Evolutionary conservation across 2,888 invertebrate genomes (phyloP).

Genomic region (Eilema sororculum): DNA sequence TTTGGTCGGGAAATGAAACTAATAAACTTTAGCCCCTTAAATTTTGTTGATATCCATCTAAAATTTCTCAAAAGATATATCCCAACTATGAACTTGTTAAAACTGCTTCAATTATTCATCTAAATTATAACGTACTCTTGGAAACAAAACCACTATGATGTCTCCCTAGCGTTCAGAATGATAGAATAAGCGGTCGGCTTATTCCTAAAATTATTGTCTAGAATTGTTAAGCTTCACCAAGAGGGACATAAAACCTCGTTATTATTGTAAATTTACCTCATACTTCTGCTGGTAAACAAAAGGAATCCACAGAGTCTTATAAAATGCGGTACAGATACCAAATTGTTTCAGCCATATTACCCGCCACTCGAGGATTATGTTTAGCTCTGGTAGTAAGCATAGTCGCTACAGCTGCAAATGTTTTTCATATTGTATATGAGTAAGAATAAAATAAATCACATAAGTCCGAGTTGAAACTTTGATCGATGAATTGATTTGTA

Average conservation of each 20-base stretch:
- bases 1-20: slow-evolving; percentile 31
- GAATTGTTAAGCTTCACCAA: slow-evolving; percentile 31
- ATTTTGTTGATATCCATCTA: slow-evolving; percentile 9
- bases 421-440: neutral
- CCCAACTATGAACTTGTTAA: neutral
- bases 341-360: slow-evolving; percentile 74
- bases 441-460: too few relatives aligned
- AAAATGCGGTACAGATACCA: slow-evolving; percentile 64
- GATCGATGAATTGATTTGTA: neutral
- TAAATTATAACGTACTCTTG: slow-evolving; percentile 7
- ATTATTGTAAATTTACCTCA: slow-evolving; percentile 53
- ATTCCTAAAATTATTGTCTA: slow-evolving; percentile 28
- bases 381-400: slow-evolving; percentile 26
- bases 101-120: neutral
- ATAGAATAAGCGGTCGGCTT: slow-evolving; percentile 9
- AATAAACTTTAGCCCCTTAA: slow-evolving; percentile 30
- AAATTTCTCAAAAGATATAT: slow-evolving; percentile 28
- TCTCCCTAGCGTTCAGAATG: neutral
- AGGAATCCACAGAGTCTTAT: slow-evolving; percentile 67
- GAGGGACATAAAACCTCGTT: slow-evolving; percentile 48
- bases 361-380: slow-evolving; percentile 66
- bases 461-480: neutral
- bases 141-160: neutral
- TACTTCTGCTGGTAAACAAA: slow-evolving; percentile 61
- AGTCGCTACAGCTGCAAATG: slow-evolving; percentile 14